phyloP scores from a whole-genome alignment of 2,888 invertebrate genomes.

The Scaptomyza cyrtandrae region DNA sequence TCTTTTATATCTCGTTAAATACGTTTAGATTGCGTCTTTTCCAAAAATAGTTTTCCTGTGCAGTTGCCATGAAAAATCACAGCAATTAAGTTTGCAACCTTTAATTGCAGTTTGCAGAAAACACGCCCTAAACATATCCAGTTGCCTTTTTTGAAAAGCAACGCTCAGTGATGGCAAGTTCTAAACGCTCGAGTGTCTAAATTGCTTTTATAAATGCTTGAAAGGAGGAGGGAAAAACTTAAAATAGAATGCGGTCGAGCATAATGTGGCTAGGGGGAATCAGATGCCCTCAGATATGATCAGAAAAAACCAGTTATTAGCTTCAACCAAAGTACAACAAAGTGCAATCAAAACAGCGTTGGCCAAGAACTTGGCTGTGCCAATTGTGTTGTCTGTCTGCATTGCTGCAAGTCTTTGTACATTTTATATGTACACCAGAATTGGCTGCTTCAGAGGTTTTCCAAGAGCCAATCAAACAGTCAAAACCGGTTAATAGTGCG shows the following conservation, averaged over 20 bases:
- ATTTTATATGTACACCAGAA: slow-evolving; percentile 67
- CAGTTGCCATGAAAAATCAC: neutral
- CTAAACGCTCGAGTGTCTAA: slow-evolving; percentile 21
- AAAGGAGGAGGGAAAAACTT: slow-evolving; percentile 8
- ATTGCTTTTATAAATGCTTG: slow-evolving; percentile 20
- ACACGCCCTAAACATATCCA: slow-evolving; percentile 11
- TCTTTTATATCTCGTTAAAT: neutral
- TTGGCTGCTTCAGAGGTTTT: slow-evolving; percentile 46
- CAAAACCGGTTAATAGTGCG: slow-evolving; percentile 71
- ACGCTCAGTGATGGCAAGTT: slow-evolving; percentile 3
- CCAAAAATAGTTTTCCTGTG: neutral
- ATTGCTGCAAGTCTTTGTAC: slow-evolving; percentile 43
- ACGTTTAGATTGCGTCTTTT: neutral
- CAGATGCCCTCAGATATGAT: slow-evolving; percentile 43
- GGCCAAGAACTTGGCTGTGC: slow-evolving; percentile 46
- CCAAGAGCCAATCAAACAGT: slow-evolving; percentile 68
- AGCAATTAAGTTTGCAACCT: slow-evolving; percentile 7
- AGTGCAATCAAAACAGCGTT: slow-evolving; percentile 48
- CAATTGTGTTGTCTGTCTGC: slow-evolving; percentile 39
- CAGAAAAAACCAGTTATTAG: slow-evolving; percentile 56
- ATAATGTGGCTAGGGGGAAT: slow-evolving; percentile 15
- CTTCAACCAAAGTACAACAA: slow-evolving; percentile 19
- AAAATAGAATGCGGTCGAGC: slow-evolving; percentile 31
- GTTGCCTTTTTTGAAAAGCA: slow-evolving; percentile 7
- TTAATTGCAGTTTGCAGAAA: slow-evolving; percentile 3